Percentiles rank a stretch among this genome's conserved stretches.
These are phyloP conservation scores for Ambastaia sidthimunki DNA, from an alignment of 2,797 vertebrate genomes.

Conservation along the genomic window DNA sequence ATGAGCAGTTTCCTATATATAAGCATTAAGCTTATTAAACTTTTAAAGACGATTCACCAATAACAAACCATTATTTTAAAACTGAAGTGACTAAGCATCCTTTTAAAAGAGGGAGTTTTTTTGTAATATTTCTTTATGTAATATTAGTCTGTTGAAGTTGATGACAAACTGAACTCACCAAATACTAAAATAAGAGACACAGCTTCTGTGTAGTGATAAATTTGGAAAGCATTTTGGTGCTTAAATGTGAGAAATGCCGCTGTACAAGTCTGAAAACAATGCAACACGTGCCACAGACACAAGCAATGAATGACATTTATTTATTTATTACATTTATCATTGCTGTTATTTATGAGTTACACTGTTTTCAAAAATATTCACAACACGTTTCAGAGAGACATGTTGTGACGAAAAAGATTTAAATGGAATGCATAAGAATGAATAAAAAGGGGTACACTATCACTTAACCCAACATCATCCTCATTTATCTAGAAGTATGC, in stretches of 20 bases:
- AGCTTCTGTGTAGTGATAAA: neutral
- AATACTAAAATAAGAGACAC: neutral
- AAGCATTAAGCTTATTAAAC: neutral
- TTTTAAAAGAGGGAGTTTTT: conserved; percentile 1
- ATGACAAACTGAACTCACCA: neutral
- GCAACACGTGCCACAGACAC: neutral
- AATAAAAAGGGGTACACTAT: neutral
- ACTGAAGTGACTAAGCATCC: neutral
- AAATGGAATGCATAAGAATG: neutral
- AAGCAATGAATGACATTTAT: neutral
- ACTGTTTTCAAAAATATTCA: neutral
- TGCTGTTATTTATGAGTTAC: neutral
- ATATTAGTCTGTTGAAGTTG: neutral
- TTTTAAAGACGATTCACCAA: neutral
- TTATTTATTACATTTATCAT: neutral
- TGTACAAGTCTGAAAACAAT: conserved; percentile 29
- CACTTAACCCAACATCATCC: conserved; percentile 15
- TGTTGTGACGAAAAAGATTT: no score
- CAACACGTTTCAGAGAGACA: no score
- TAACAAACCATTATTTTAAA: neutral
- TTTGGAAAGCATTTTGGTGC: conserved; percentile 9
- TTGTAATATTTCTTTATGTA: neutral
- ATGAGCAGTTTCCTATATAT: neutral
- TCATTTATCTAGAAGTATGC: neutral
- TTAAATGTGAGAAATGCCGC: conserved; percentile 42